These are phyloP conservation scores for Adrianichthys oophorus DNA, from an alignment of 2,797 vertebrate species.

Conservation along the genomic window DNA sequence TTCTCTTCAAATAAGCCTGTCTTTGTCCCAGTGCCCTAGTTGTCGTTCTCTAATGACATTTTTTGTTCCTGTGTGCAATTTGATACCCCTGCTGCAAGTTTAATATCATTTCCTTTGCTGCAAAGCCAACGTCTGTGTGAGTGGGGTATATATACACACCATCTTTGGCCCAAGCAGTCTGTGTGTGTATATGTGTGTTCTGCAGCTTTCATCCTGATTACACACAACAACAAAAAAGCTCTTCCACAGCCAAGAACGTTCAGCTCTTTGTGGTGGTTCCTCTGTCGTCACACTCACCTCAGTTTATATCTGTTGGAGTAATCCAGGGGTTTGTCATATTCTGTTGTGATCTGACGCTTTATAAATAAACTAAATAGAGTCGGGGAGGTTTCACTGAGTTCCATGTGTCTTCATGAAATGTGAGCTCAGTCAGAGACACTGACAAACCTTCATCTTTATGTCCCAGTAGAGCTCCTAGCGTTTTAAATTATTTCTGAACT, in stretches of 20 bases:
- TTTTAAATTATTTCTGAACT: not conserved
- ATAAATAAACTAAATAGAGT: not conserved
- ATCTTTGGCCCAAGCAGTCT: conserved; percentile 26
- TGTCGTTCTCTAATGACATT: conserved; percentile 60
- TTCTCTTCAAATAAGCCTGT: conserved; percentile 15
- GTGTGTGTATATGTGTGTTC: conserved; percentile 10
- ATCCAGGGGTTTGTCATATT: too few relatives aligned
- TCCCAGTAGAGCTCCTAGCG: not conserved
- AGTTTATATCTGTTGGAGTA: not conserved
- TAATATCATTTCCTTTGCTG: conserved; percentile 74
- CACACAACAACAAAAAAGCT: conserved; percentile 32
- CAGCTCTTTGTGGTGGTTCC: not conserved
- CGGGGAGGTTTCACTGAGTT: not conserved
- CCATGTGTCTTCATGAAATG: not conserved
- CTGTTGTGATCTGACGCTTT: not conserved
- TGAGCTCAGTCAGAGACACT: conserved; percentile 9
- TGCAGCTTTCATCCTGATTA: conserved; percentile 60
- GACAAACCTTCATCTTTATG: not conserved
- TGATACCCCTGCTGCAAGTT: conserved; percentile 80
- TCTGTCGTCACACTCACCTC: not conserved
- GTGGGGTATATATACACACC: conserved; percentile 47
- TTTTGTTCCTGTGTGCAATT: conserved; percentile 68
- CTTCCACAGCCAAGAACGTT: conserved; percentile 31
- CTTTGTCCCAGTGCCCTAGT: conserved; percentile 78
- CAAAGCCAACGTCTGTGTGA: conserved; percentile 45